Base-by-base conservation (phyloP, 2,888 invertebrate species). In the Agonopterix heracliana region DNA sequence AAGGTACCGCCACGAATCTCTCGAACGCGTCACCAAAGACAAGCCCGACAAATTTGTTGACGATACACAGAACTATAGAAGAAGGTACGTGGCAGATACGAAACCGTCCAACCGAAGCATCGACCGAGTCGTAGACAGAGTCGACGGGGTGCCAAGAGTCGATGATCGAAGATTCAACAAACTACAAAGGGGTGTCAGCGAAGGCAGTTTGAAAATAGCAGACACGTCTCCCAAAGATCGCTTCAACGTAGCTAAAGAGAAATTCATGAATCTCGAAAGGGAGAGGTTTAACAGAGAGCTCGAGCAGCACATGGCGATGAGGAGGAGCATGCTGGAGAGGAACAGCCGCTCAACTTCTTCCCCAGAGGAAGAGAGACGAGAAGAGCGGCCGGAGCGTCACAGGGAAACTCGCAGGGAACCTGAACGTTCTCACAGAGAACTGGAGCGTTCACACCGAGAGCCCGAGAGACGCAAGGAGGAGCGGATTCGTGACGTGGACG, bases 191-290 rank as follows among this genome's bases (percentile, higher is more conserved):
- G 77, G 89, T 54, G 65, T 84, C 64, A 73, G 89, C 77, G 77
- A 90, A 76, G 69, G 90, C 57, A 80, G 89, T 69, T 61, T 85
- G 45, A 87, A 88, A 58, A 45, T 83, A 12, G 73, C 81, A 1
- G 80, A 88, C 61, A 64, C 78, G 45, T 91, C 93, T 1, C 95
- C 95, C 0, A 91, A 93, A 60, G 95, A 95, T 65, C 90, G 95
- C 51, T 95, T 96, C 80, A 93, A 94, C 63, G 95, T 95, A 63
- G 95, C 96, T 44, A 95, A 95, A 77, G 95, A 96, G 67, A 95
- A 95, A 79, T 96, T 96, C 71, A 90, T 93, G 74, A 91, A 94
- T 55, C 90, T 96, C 78, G 96, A 96, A 71, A 89, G 93, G 53
- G 93, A 94, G 62, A 84, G 91, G 50, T 88, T 92, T 55, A 90